Conservation (phyloP, 2,113 vertebrate species). For the Platysteira castanea region DNA sequence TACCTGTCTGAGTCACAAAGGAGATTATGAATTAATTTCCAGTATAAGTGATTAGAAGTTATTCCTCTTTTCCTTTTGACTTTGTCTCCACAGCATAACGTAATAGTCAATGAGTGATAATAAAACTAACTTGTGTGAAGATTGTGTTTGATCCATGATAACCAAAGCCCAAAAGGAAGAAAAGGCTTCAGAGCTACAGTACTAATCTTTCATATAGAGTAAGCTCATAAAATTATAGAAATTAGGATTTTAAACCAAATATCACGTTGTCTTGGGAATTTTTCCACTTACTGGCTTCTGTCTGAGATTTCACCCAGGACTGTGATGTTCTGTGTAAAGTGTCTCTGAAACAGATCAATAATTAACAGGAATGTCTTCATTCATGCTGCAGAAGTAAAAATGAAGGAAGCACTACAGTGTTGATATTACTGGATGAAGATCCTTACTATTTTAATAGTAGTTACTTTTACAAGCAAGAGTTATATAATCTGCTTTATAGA, state of each 20-base stretch:
- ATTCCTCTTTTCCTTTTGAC: not conserved
- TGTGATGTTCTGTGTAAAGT: not conserved
- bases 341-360: not conserved
- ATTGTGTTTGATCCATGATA: not conserved
- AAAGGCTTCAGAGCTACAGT: not conserved
- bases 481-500: not conserved
- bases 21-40: not conserved
- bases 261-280: not conserved
- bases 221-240: not conserved
- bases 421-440: not conserved
- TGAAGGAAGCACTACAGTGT: not conserved
- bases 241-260: not conserved
- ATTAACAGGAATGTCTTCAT: not conserved
- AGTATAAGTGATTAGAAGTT: not conserved
- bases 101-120: not conserved
- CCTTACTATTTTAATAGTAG: not conserved
- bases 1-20: not conserved
- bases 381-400: not conserved
- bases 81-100: not conserved
- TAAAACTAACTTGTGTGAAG: not conserved
- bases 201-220: not conserved
- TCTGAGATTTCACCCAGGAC: not conserved
- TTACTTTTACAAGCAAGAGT: not conserved
- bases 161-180: not conserved
- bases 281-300: not conserved